Base-by-base conservation (phyloP, 2,113 vertebrate species). In the Aegypius monachus region DNA sequence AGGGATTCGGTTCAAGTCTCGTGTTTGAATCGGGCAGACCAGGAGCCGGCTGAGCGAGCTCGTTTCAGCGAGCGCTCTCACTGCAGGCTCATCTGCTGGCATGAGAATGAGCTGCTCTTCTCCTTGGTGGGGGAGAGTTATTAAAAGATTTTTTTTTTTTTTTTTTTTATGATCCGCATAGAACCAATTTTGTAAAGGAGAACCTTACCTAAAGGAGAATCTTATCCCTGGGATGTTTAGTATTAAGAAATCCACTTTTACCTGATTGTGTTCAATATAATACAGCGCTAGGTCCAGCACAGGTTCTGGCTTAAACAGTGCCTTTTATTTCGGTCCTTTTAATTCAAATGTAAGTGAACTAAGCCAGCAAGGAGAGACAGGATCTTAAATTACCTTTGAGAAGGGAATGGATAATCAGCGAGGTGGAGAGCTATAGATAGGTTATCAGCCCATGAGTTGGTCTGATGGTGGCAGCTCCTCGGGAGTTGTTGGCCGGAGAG, bases 21-120 rank as follows among this genome's bases (percentile, higher is more conserved):
- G 2, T 4, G 21, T 48, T 48, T 27, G 70, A n/a, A 5, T 7
- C 3, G 1, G 59, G 86, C 47, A 42, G 48, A 11, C 2, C 5
- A 11, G 67, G 42, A 31, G 42, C 40, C 5, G 40, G 26, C 26
- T 29, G 52, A 29, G 52, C 26, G 19, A 7, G 19, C 65, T 22
- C 3, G 6, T 26, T 10, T 9, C 32, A 70, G 42, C 2, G 1
- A 27, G n/a, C 4, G 0, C 27, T 45, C 18, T 26, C 20, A 0
- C 15, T 25, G 27, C 34, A 22, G 61, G 21, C 13, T 29, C 16
- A 5, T 59, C 27, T 75, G 14, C 20, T 85, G 79, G 47, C 21
- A 1, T 5, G 40, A 43, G 38, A 43, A n/a, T 0, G 12, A 88
- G 38, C 58, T 38, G 53, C 42, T 66, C 32, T 45, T 79, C 42